These are phyloP conservation scores for Cercopithecus mona DNA, from an alignment of 2,113 vertebrate genomes.

Conservation along the genomic window DNA sequence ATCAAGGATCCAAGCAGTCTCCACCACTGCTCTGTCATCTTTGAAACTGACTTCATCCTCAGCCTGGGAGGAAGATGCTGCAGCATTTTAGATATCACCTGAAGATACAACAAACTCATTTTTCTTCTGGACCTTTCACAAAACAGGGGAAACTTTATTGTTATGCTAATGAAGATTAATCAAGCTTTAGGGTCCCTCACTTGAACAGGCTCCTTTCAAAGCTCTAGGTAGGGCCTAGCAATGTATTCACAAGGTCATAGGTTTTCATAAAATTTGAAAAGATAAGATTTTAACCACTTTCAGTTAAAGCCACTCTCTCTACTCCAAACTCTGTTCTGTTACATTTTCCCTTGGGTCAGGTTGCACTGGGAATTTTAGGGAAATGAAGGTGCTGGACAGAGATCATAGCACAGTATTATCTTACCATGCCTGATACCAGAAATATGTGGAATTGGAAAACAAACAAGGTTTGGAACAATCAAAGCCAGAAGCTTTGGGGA, in stretches of 20 bases:
- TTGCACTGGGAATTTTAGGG: not conserved
- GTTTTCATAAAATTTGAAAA: constrained; percentile 16
- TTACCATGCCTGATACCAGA: not conserved
- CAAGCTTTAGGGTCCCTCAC: not conserved
- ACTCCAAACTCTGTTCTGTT: not conserved
- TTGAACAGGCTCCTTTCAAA: not conserved
- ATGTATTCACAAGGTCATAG: not conserved
- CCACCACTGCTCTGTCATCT: not conserved
- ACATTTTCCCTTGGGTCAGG: not conserved
- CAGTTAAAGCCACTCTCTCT: not conserved
- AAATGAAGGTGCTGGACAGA: not conserved
- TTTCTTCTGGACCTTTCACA: not conserved
- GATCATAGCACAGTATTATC: not conserved
- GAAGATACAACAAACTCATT: not conserved
- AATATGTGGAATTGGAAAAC: not conserved
- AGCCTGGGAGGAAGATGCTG: not conserved
- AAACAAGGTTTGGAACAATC: not conserved
- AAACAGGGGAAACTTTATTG: not conserved
- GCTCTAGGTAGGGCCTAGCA: not conserved
- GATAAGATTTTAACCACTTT: not conserved
- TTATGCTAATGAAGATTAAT: not conserved
- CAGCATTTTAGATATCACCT: not conserved
- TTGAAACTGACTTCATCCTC: not conserved
- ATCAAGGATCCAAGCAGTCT: not conserved
- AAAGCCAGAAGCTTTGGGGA: not conserved